phyloP scores from a whole-genome alignment of 2,113 vertebrate species.

The Eurypyga helias region DNA sequence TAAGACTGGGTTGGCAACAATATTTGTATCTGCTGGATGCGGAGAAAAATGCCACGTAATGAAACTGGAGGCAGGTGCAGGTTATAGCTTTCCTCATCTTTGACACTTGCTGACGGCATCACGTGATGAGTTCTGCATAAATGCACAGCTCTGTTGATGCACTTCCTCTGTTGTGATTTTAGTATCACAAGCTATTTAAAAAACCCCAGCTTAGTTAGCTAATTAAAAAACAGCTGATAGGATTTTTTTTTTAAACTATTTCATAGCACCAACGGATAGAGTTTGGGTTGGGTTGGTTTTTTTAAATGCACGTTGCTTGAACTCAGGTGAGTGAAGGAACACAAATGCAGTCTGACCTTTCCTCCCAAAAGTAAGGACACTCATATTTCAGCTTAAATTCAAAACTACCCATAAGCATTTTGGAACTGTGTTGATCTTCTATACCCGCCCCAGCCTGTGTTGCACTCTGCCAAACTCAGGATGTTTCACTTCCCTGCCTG shows the following conservation, averaged over 20 bases:
- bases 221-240: neutral
- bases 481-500: neutral
- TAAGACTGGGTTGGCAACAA: neutral
- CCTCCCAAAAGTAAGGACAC: neutral
- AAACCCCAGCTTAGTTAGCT: neutral
- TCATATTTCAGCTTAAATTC: neutral
- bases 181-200: neutral
- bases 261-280: neutral
- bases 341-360: neutral
- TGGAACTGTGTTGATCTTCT: neutral
- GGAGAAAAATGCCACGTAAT: neutral
- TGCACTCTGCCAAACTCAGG: neutral
- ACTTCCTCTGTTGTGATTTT: neutral
- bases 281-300: neutral
- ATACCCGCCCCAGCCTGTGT: neutral
- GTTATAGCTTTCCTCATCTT: neutral
- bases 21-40: neutral
- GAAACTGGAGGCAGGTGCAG: neutral
- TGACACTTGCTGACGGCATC: neutral
- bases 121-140: neutral
- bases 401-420: neutral
- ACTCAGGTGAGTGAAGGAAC: neutral
- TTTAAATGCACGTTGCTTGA: neutral
- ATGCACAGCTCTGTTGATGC: neutral
- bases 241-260: neutral